These are phyloP conservation scores for Andrena hattorfiana DNA, from an alignment of 2,888 invertebrate genomes.

Conservation along the genomic window DNA sequence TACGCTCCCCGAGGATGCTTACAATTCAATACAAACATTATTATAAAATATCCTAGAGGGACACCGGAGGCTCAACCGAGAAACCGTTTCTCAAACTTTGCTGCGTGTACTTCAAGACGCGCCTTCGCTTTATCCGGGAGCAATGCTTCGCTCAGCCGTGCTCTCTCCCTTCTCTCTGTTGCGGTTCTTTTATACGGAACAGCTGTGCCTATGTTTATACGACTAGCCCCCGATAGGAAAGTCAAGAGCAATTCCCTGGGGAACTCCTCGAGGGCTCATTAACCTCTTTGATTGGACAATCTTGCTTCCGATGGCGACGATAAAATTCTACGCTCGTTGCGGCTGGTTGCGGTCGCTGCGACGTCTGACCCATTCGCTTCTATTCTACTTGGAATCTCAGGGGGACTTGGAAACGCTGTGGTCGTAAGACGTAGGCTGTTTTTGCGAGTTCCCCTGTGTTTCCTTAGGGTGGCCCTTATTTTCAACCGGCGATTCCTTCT, in stretches of 20 bases:
- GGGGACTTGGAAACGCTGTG: too few relatives aligned
- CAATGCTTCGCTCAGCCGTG: slow-evolving; percentile 15
- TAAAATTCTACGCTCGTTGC: slow-evolving; percentile 22
- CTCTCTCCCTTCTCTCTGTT: not conserved
- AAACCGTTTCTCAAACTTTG: not conserved
- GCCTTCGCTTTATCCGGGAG: not conserved
- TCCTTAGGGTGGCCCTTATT: too few relatives aligned
- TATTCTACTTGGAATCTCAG: too few relatives aligned
- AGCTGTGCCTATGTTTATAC: slow-evolving; percentile 21
- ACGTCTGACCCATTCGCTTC: too few relatives aligned
- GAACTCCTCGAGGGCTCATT: slow-evolving; percentile 27
- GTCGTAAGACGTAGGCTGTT: too few relatives aligned
- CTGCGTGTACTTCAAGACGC: not conserved
- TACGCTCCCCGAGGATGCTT: slow-evolving; percentile 4
- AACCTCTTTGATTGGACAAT: slow-evolving; percentile 49
- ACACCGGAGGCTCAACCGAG: not conserved
- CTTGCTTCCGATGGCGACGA: slow-evolving; percentile 17
- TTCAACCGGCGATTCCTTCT: too few relatives aligned
- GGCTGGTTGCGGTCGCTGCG: not conserved
- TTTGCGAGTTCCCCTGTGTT: too few relatives aligned
- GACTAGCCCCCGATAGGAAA: slow-evolving; percentile 19
- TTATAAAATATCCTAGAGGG: slow-evolving; percentile 9
- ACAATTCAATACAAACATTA: slow-evolving; percentile 26
- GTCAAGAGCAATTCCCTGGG: slow-evolving; percentile 23
- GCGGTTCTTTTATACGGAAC: slow-evolving; percentile 32